phyloP scores from a whole-genome alignment of 1,140 invertebrate genomes.

The Lucilia sericata region DNA sequence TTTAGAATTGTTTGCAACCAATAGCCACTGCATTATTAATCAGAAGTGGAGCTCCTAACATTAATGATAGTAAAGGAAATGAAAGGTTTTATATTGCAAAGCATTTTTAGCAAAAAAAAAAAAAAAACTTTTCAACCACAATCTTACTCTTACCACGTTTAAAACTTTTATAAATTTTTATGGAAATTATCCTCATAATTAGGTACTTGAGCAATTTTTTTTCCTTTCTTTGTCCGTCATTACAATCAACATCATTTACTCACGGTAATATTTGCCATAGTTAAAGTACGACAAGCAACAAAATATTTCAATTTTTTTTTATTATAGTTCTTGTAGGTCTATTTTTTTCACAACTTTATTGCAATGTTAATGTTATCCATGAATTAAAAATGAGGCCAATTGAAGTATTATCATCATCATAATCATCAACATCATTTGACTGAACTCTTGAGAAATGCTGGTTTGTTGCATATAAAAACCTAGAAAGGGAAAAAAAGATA shows the following conservation, averaged over 20 bases:
- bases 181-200: background rate
- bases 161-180: background rate
- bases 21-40: background rate
- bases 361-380: slow-evolving; percentile 40
- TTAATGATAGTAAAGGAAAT: background rate
- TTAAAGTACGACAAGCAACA: background rate
- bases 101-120: no score
- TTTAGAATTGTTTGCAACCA: background rate
- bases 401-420: slow-evolving; percentile 28
- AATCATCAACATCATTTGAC: slow-evolving; percentile 16
- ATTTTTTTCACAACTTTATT: background rate
- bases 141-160: background rate
- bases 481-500: background rate
- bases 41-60: background rate
- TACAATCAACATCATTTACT: background rate
- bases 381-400: slow-evolving; percentile 36
- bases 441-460: slow-evolving; percentile 30
- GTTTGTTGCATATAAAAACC: background rate
- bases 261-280: background rate
- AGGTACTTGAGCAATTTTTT: background rate
- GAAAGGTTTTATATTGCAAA: background rate
- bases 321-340: background rate
- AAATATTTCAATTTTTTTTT: background rate
- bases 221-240: background rate
- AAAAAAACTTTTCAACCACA: background rate